A percentile compares a stretch with the other conserved stretches of the same genome.
phyloP scores from a whole-genome alignment of 2,888 invertebrate genomes.

The Andrena marginata region DNA sequence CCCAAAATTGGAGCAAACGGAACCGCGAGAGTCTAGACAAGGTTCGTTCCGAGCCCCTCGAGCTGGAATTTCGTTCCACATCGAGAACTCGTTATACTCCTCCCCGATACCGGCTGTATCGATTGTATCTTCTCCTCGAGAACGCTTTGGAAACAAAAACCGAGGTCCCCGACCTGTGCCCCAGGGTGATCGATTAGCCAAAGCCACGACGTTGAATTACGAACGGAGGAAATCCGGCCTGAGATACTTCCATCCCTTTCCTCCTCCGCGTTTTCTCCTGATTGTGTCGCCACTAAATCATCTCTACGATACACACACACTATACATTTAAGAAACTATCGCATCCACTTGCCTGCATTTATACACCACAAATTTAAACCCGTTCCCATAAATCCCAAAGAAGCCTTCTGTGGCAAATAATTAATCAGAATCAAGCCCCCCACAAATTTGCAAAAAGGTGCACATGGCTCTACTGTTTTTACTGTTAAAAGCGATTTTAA shows the following conservation, averaged over 20 bases:
- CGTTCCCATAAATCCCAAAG: too few species aligned
- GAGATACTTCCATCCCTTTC: constrained; percentile 38
- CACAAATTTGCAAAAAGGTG: too few species aligned
- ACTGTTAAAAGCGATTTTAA: too few species aligned
- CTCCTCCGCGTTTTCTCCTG: constrained; percentile 3
- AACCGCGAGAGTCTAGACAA: neutral
- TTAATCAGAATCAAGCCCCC: too few species aligned
- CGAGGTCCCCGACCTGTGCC: constrained; percentile 55
- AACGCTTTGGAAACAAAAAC: constrained; percentile 46
- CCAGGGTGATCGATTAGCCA: constrained; percentile 58
- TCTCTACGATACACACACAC: neutral
- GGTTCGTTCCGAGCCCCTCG: constrained; percentile 1
- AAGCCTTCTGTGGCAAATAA: too few species aligned
- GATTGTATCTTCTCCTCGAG: constrained; percentile 43
- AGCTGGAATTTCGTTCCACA: constrained; percentile 33
- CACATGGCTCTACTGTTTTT: too few species aligned
- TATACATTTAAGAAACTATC: too few species aligned
- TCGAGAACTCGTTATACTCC: constrained; percentile 37
- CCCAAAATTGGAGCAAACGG: neutral
- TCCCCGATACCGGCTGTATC: constrained; percentile 43
- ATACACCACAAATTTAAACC: too few species aligned
- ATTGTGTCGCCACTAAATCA: neutral
- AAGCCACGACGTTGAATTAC: constrained; percentile 56
- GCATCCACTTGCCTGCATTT: too few species aligned
- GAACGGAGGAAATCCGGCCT: constrained; percentile 68